Conservation (phyloP, 2,113 vertebrate species). For the Sorex araneus region DNA sequence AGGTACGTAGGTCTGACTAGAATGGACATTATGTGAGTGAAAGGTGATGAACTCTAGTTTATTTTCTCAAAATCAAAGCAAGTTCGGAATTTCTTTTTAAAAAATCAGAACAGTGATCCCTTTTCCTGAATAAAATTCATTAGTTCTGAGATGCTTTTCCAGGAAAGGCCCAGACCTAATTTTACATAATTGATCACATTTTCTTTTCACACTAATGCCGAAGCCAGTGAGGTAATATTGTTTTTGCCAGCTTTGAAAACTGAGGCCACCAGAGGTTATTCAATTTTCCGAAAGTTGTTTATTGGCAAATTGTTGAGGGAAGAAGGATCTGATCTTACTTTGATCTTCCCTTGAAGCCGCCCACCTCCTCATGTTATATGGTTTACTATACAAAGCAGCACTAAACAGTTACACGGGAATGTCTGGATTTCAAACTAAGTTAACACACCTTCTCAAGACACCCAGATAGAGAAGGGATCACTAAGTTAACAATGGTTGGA, state of each 20-base stretch:
- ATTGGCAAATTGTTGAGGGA: background rate
- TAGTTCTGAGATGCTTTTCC: constrained; percentile 8
- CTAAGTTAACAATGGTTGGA: no score
- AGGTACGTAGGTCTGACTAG: constrained; percentile 16
- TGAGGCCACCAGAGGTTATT: background rate
- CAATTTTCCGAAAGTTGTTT: background rate
- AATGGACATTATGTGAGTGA: constrained; percentile 12
- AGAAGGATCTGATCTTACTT: background rate
- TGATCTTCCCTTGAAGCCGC: background rate
- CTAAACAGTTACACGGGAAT: constrained; percentile 44
- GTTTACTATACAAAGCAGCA: constrained; percentile 38
- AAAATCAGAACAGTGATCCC: background rate
- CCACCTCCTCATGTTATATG: background rate
- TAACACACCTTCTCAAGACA: background rate
- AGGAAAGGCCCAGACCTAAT: background rate
- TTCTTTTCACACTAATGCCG: background rate
- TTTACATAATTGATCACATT: background rate
- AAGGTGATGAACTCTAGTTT: constrained; percentile 34
- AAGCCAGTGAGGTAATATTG: background rate
- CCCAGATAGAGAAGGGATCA: no score
- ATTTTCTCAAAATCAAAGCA: constrained; percentile 45
- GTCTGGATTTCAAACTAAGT: constrained; percentile 11
- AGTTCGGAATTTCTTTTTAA: constrained; percentile 48
- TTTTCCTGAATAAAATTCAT: constrained; percentile 50
- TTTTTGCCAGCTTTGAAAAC: background rate